Conservation (phyloP, 2,113 vertebrate genomes). For the Myrmecophaga tridactyla region DNA sequence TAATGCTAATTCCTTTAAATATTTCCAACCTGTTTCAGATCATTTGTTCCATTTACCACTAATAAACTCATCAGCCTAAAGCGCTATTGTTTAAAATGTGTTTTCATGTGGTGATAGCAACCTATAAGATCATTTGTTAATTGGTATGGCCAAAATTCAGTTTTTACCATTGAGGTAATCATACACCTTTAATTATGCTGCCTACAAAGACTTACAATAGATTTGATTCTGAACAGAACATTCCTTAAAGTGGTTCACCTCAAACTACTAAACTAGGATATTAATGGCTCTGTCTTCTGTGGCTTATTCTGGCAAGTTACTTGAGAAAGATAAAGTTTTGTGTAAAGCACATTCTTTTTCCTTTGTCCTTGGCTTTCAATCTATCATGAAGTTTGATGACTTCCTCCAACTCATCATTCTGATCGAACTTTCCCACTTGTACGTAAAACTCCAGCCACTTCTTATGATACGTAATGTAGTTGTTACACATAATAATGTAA, state of each 20-base stretch:
- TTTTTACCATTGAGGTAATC: slow-evolving; percentile 49
- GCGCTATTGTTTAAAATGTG: slow-evolving; percentile 40
- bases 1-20: slow-evolving; percentile 62
- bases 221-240: slow-evolving; percentile 30
- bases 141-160: slow-evolving; percentile 31
- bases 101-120: slow-evolving; percentile 58
- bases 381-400: slow-evolving; percentile 34
- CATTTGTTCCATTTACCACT: slow-evolving; percentile 19
- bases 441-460: background rate
- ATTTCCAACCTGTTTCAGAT: slow-evolving; percentile 55
- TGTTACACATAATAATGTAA: background rate
- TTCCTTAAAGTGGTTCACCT: slow-evolving; percentile 59
- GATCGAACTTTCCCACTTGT: slow-evolving; percentile 25
- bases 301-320: slow-evolving; percentile 52
- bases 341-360: slow-evolving; percentile 44
- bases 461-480: background rate
- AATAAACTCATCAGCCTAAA: slow-evolving; percentile 57
- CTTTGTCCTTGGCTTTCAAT: slow-evolving; percentile 44
- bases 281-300: slow-evolving; percentile 62
- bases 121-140: slow-evolving; percentile 16
- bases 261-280: slow-evolving; percentile 65
- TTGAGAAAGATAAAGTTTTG: slow-evolving; percentile 69
- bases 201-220: background rate
- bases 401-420: slow-evolving; percentile 37
- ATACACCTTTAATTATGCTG: slow-evolving; percentile 63